These are phyloP conservation scores for Ctena decussata DNA, from an alignment of 2,888 invertebrate species.

Conservation along the genomic window DNA sequence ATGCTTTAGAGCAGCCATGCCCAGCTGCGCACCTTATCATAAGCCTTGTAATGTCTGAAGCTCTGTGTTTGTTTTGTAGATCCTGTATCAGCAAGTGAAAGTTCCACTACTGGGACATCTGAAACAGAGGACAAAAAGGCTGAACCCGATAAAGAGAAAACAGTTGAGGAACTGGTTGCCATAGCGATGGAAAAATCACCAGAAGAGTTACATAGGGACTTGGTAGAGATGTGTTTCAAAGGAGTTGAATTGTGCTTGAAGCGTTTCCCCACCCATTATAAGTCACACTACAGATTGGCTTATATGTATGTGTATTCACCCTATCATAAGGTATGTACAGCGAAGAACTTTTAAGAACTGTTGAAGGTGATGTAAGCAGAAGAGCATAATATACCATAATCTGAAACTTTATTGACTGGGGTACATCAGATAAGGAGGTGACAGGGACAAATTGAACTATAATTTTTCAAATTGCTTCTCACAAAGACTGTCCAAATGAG, in stretches of 20 bases:
- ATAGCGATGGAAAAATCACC: constrained; percentile 36
- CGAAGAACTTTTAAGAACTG: too few relatives aligned
- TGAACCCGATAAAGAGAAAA: neutral
- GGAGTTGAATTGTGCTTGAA: constrained; percentile 92
- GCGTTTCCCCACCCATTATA: constrained; percentile 96
- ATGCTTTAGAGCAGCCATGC: too few relatives aligned
- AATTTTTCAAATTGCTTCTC: too few relatives aligned
- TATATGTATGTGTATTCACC: constrained; percentile 90
- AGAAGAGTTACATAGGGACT: constrained; percentile 72
- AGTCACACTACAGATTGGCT: constrained; percentile 95
- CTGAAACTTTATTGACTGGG: too few relatives aligned
- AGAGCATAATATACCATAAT: too few relatives aligned
- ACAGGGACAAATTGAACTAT: too few relatives aligned
- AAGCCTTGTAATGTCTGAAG: too few relatives aligned
- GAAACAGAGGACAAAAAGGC: neutral
- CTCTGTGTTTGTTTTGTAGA: neutral
- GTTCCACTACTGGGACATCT: neutral
- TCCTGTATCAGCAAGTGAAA: neutral
- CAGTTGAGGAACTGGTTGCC: constrained; percentile 35
- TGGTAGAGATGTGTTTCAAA: constrained; percentile 91
- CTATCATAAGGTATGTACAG: constrained; percentile 70
- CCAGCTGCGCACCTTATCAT: too few relatives aligned
- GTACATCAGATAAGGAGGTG: too few relatives aligned
- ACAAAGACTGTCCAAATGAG: too few relatives aligned
- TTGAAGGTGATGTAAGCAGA: too few relatives aligned